Evolutionary conservation across 1,140 invertebrate genomes (phyloP), one percentile per base, ranked within the genome.

Genomic region (Nasonia vitripennis): DNA sequence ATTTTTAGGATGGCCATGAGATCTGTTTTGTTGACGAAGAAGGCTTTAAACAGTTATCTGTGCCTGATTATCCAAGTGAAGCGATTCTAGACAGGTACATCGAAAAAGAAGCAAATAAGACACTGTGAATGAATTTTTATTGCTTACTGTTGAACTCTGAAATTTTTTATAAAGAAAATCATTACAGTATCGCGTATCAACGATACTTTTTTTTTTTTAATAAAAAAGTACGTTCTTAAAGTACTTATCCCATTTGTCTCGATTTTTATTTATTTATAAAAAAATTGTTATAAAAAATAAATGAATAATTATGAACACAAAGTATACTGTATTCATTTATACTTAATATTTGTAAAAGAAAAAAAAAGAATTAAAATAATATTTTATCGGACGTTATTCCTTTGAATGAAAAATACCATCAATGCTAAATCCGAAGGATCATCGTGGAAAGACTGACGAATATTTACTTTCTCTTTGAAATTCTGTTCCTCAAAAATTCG

Each of bases 21-120:
- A 99, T 99, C 86, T 99, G 99, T 93, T 99, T 99, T 94, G 99
- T 99, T 20, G 98, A 99, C 87, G 98, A 99, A 89, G 98, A 99
- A 94, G 98, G 96, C 41, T 99, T 99, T 93, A 93, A 95, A 45
- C 94, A 98, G 90, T 93, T 99, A 45, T 99, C 98, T 0, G 94
- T 97, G 89, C 95, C 98, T 14, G 98, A 99, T 90, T 95, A 96
- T 12, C 95, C 96, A 81, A 98, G 96, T 77, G 96, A 98, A 88
- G 92, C 94, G 70, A 94, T 97, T n/a, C 93, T 99, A 11, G 95
- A 97, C 88, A 95, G 96, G 91, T 97, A 95, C 85, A 98, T 98
- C 73, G 92, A 94, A 87, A 95, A 95, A 82, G 97, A 98, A 87
- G 88, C 87, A 77, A 51, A 81, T 17, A 86, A 86, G 70, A 82